A percentile compares a stretch with the other conserved stretches of the same genome.
phyloP scores from a whole-genome alignment of 2,888 invertebrate genomes.

The Coecobrya sp. region DNA sequence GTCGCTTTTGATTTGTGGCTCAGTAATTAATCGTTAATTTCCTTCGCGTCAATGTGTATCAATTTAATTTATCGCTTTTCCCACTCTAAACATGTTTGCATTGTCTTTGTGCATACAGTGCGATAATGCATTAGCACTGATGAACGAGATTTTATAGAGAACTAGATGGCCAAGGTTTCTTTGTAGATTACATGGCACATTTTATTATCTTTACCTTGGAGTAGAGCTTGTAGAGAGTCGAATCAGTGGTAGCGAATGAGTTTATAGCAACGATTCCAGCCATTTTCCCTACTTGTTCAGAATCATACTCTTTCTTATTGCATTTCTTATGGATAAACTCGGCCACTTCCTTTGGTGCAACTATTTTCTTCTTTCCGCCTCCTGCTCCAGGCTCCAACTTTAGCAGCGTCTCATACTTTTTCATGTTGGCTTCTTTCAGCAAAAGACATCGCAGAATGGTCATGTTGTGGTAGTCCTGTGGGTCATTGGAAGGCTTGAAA shows the following conservation, averaged over 20 bases:
- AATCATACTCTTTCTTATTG: conserved; percentile 81
- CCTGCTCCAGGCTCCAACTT: conserved; percentile 74
- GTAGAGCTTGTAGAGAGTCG: conserved; percentile 76
- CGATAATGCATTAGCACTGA: neutral
- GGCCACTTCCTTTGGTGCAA: conserved; percentile 81
- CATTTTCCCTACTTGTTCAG: conserved; percentile 73
- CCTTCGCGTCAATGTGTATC: neutral
- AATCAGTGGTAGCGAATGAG: conserved; percentile 82
- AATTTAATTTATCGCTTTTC: neutral
- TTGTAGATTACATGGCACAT: too few relatives aligned
- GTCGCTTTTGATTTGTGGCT: too few relatives aligned
- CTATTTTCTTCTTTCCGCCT: conserved; percentile 70
- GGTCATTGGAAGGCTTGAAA: conserved; percentile 79
- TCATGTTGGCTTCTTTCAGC: conserved; percentile 77
- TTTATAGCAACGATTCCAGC: conserved; percentile 82
- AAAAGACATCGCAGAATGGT: conserved; percentile 81
- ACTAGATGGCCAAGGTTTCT: too few relatives aligned
- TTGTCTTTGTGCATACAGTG: too few relatives aligned
- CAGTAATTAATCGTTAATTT: too few relatives aligned
- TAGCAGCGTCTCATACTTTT: conserved; percentile 80
- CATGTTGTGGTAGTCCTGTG: conserved; percentile 80
- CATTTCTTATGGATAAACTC: conserved; percentile 82
- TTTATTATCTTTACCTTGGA: conserved; percentile 73
- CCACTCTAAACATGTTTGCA: too few relatives aligned
- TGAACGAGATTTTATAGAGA: neutral